Conservation (phyloP, 2,797 vertebrate genomes). For the Tragelaphus oryx region DNA sequence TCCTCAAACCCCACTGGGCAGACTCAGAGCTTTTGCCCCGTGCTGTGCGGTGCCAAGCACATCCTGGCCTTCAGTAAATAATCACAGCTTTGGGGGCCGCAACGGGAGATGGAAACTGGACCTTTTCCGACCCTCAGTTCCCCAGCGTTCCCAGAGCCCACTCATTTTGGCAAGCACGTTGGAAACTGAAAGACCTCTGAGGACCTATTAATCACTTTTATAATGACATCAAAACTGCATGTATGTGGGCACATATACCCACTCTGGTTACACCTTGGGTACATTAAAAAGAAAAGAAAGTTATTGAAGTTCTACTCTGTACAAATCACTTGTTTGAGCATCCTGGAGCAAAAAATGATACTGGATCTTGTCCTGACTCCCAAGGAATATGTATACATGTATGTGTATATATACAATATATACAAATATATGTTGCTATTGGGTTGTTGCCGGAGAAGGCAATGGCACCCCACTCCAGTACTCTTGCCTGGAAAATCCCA, state of each 20-base stretch:
- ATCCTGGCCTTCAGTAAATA: conserved; percentile 7
- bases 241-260: not conserved
- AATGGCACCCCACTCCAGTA: too few species aligned
- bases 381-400: not conserved
- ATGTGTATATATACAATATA: not conserved
- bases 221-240: not conserved
- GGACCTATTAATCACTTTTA: conserved; percentile 22
- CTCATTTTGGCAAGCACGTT: not conserved
- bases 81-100: not conserved
- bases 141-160: not conserved
- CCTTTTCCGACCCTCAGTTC: not conserved
- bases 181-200: conserved; percentile 31
- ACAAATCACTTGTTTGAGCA: not conserved
- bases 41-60: not conserved
- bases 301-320: not conserved
- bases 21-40: not conserved
- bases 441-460: not conserved
- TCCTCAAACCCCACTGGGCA: conserved; percentile 31
- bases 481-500: too few species aligned
- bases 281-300: not conserved
- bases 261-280: not conserved
- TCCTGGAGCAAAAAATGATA: not conserved
- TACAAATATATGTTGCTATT: not conserved
- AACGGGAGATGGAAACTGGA: conserved; percentile 12
- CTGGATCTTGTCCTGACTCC: not conserved